Base-by-base conservation (phyloP, 2,797 vertebrate species). In the Semotilus atromaculatus region DNA sequence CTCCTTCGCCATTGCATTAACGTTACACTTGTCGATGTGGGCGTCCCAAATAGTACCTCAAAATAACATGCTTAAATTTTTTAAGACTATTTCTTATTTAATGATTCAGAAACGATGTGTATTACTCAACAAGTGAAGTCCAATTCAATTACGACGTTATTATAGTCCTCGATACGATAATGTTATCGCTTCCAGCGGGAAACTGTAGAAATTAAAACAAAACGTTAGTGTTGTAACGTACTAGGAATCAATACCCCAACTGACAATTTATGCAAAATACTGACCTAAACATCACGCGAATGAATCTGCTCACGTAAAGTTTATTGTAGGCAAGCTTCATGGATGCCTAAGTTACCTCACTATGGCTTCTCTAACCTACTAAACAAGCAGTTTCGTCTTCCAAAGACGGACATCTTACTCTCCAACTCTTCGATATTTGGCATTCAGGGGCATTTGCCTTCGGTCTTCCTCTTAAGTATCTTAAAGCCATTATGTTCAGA, bases 381-480 rank as follows among this genome's bases (percentile, higher is more conserved):
- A 81, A 82, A 87, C 83, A 48, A 84, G 83, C 72, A 78, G 75
- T 79, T 85, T 89, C 72, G 80, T 87, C 87, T 87, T 82, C 85
- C 87, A 71, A 29, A 84, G 90, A 92, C 93, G 88, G 93, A 94
- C 93, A 93, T 94, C 87, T 91, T 91, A 89, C 80, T 78, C 76
- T 71, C 76, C 66, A 79, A 62, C 68, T 86, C 89, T 91, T 90
- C 82, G 85, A 90, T 90, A 86, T 83, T 53, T 87, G 75, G 45
- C 40, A 66, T 64, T 60, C 26, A 55, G 36, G 2, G 58, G 70
- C 64, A 64, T 53, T 43, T 34, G 71, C 43, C 36, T 71, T 18
- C 48, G 70, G 19, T 85, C 26, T 62, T 83, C 64, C 38, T 45
- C 80, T 8, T 21, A 34, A 66, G 67, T 29, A 43, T 34, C 23